These are phyloP conservation scores for Lycorma delicatula DNA, from an alignment of 1,140 invertebrate species.

Conservation along the genomic window DNA sequence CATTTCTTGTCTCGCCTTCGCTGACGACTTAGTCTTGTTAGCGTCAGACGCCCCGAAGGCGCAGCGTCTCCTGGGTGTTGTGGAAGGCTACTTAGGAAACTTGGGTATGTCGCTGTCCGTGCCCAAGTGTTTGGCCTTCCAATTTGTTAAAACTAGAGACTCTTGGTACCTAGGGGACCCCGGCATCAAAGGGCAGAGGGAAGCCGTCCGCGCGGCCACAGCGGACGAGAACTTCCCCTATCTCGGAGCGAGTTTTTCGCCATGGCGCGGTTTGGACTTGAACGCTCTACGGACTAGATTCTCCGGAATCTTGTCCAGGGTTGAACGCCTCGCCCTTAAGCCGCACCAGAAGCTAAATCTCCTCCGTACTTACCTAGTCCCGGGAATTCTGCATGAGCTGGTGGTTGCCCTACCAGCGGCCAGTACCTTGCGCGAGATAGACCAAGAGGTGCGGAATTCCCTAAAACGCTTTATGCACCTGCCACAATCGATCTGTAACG, in stretches of 20 bases:
- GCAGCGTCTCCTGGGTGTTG: neutral
- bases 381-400: neutral
- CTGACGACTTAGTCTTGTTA: constrained; percentile 16
- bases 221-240: constrained; percentile 15
- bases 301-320: neutral
- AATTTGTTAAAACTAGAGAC: neutral
- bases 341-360: constrained; percentile 10
- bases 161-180: constrained; percentile 18
- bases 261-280: neutral
- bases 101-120: neutral
- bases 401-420: neutral
- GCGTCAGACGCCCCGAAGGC: neutral
- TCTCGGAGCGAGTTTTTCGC: constrained; percentile 18
- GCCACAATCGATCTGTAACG: constrained; percentile 1
- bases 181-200: neutral
- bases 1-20: constrained; percentile 11
- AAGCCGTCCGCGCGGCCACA: constrained; percentile 1
- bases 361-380: constrained; percentile 6
- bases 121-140: constrained; percentile 15
- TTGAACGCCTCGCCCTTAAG: constrained; percentile 7
- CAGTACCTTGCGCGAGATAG: neutral
- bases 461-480: constrained; percentile 9
- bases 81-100: neutral
- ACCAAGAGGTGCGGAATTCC: neutral
- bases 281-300: neutral